Evolutionary conservation across 2,113 vertebrate species (phyloP), one percentile per base, ranked within the genome.

Genomic region (Sylvietta virens): DNA sequence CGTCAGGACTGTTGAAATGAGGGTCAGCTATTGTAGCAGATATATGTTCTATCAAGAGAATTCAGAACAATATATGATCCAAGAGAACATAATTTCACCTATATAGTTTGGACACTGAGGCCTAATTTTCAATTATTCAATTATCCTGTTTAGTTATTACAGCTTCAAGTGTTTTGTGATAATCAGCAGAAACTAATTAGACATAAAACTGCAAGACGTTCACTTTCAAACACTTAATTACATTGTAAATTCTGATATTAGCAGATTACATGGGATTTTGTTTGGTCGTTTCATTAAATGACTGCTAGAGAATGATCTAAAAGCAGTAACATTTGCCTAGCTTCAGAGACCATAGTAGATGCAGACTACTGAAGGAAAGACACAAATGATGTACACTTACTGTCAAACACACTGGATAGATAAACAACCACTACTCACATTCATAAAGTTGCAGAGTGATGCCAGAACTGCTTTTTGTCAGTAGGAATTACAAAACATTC

Each of bases 161-260:
- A 82, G 30, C 77, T 93, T 90, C 70, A 97, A 97, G 82, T 95
- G 44, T 94, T 96, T 96, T 84, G 60, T 89, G 57, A 78, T 93
- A 92, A 91, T 86, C 77, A 85, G 82, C 71, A 97, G 90, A 97
- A 95, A 95, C 93, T 97, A 97, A 96, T 94, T 95, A 96, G 90
- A 97, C 96, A 47, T 88, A 96, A 97, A 97, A 94, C 53, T 90
- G 9, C 77, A 91, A 92, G 37, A 87, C 72, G 92, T 58, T 85
- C 8, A 91, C 95, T 92, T 97, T 97, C 89, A 96, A 98, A 96
- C 35, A 94, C 47, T 88, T 96, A 97, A 98, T 96, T 97, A 89
- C 70, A 88, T 84, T 94, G 66, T 95, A 96, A 95, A 96, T 92
- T 96, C 64, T 74, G 70, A 96, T 97, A 97, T 96, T 95, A 98